Evolutionary conservation across 1,140 invertebrate species (phyloP).

Genomic region (Zaprionus tsacasi): DNA sequence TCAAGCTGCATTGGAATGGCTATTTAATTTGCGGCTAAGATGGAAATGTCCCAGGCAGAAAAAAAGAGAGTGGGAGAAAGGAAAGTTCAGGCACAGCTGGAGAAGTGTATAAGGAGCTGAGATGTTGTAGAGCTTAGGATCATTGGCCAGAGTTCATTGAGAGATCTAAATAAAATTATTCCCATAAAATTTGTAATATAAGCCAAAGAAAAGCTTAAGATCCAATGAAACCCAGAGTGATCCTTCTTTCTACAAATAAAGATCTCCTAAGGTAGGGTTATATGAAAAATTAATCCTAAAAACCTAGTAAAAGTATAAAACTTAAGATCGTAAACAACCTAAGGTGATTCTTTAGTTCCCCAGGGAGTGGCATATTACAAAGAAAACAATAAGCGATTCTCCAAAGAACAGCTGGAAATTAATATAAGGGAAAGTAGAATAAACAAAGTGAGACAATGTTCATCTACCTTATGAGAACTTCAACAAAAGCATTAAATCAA

Average conservation of each 20-base stretch:
- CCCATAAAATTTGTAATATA: neutral
- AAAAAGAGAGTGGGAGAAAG: conserved; percentile 29
- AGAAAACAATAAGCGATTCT: neutral
- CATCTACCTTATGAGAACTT: neutral
- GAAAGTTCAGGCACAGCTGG: neutral
- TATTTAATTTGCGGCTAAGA: conserved; percentile 34
- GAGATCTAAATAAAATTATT: neutral
- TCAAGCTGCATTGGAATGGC: conserved; percentile 27
- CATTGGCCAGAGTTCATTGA: neutral
- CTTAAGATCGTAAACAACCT: too few species aligned
- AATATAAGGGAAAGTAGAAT: neutral
- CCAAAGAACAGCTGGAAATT: neutral
- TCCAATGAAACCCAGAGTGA: too few species aligned
- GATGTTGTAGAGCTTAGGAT: neutral
- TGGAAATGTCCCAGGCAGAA: neutral
- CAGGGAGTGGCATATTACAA: neutral
- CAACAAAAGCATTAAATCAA: neutral
- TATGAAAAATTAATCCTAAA: too few species aligned
- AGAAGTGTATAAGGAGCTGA: neutral
- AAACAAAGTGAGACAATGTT: neutral
- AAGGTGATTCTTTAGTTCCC: too few species aligned
- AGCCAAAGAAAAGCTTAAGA: neutral
- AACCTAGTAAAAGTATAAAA: too few species aligned
- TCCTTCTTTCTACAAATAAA: too few species aligned
- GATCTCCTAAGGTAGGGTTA: too few species aligned